Conservation (phyloP, 2,113 vertebrate genomes). For the Toxostoma redivivum region DNA sequence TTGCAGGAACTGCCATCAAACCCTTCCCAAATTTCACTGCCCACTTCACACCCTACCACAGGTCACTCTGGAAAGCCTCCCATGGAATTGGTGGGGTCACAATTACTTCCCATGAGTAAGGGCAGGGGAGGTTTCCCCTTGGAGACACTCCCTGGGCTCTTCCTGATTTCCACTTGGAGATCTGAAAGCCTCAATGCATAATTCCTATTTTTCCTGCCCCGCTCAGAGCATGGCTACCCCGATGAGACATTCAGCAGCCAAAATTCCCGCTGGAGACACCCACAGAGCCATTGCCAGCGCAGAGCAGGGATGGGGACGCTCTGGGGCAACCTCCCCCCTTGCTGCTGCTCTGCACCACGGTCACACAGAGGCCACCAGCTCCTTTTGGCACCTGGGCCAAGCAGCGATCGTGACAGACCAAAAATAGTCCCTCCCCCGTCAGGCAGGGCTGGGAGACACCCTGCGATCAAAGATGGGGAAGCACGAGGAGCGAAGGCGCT, state of each 20-base stretch:
- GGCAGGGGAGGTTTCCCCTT: neutral
- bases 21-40: neutral
- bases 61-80: neutral
- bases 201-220: neutral
- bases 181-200: rapidly evolving
- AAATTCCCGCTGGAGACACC: neutral
- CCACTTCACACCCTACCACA: neutral
- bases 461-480: conserved; percentile 32
- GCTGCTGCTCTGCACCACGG: neutral
- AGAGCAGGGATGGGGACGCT: neutral
- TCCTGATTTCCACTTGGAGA: neutral
- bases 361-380: neutral
- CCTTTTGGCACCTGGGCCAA: neutral
- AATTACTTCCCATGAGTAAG: neutral
- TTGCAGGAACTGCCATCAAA: neutral
- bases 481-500: neutral
- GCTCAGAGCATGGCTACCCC: neutral
- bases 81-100: neutral
- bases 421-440: neutral
- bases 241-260: neutral
- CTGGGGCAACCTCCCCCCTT: neutral
- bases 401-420: neutral
- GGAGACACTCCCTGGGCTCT: neutral
- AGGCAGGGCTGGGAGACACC: neutral
- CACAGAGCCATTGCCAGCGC: rapidly evolving